Conservation (phyloP, 53 echinoderm and acorn worm species). For the Apostichopus leukothele region DNA sequence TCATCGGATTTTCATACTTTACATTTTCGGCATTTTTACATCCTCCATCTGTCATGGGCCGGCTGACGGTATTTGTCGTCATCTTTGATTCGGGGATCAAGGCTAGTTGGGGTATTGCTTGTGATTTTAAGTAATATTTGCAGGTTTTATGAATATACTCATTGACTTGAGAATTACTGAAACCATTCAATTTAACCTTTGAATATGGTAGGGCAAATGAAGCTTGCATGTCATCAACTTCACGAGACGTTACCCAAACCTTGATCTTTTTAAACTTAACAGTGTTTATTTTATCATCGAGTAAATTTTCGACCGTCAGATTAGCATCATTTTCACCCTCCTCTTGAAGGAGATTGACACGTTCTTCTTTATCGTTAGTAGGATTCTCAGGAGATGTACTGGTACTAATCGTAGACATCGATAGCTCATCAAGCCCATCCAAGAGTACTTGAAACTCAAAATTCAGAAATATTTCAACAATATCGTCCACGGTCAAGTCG, state of each 20-base stretch:
- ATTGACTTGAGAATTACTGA: neutral
- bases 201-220: neutral
- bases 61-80: no score
- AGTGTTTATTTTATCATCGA: neutral
- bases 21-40: no score
- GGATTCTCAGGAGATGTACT: neutral
- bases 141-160: neutral
- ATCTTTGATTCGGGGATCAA: no score
- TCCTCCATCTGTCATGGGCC: no score
- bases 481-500: neutral
- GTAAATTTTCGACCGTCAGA: no score
- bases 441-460: constrained; percentile 7
- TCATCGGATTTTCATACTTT: no score
- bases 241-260: constrained; percentile 32
- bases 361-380: neutral
- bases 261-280: neutral
- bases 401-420: neutral
- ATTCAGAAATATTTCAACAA: constrained; percentile 3
- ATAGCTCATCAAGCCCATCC: constrained; percentile 24
- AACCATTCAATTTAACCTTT: constrained; percentile 2
- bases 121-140: no score
- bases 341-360: neutral
- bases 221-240: constrained; percentile 14
- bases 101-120: no score
- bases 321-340: neutral